Base-by-base conservation (phyloP, 64 coral and sea anemone species). In the Astreopora myriophthalma region DNA sequence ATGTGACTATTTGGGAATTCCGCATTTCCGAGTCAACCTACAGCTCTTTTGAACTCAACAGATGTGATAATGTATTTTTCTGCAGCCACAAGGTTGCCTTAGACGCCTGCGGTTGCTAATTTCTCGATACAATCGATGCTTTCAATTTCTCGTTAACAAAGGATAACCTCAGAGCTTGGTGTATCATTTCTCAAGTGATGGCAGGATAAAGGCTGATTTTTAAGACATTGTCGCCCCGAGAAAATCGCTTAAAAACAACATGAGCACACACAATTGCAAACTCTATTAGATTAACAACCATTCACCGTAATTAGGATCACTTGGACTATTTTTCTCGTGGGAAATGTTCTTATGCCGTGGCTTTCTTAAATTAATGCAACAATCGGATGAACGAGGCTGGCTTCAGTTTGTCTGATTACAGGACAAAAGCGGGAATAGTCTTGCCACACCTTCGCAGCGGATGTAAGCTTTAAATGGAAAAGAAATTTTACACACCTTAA, bases 261-360 rank as follows among this genome's bases (percentile, higher is more conserved):
- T 83, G 79, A 83, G 14, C 79, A 83, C 79, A 83, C 8, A 83
- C 79, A 83, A 83, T 83, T 64, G 32, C n/a, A 38, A 83, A 33
- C 79, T 83, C 52, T 83, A 83, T 83, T 83, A 83, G 30, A 83
- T 83, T 65, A 83, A 31, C 8, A 10, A 83, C 55, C 34, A 83
- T 33, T 20, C 48, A 63, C 14, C 31, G 33, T 83, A 83, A 83
- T 83, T 83, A 57, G 52, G 1, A 83, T 64, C 32, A 26, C 57
- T 83, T 38, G 35, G 52, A 31, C n/a, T 83, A 65, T 83, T 83
- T 83, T 83, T 83, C 79, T 83, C 79, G 79, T 83, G 79, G 79
- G 79, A 83, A 83, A 83, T 83, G 34, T 34, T 83, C 79, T 64
- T 83, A 62, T 83, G 79, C 79, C 16, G 22, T 37, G 57, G 79